Conservation (phyloP, 2,113 vertebrate genomes). For the Heterotis niloticus region DNA sequence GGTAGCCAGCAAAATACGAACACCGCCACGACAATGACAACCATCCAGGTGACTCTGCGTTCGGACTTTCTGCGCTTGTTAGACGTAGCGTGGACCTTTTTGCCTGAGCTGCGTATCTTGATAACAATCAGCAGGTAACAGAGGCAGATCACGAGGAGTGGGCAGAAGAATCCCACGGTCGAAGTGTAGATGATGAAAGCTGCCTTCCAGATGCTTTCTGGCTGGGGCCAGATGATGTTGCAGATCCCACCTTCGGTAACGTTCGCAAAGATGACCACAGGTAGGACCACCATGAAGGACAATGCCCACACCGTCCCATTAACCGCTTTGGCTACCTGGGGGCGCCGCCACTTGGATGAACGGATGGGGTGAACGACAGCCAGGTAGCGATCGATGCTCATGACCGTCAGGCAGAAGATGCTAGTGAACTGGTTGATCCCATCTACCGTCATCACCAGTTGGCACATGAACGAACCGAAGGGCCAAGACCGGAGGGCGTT, state of each 20-base stretch:
- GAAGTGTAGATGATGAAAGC: conserved; percentile 88
- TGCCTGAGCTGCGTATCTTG: conserved; percentile 80
- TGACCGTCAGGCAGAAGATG: conserved; percentile 91
- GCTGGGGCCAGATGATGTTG: conserved; percentile 89
- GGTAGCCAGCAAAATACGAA: conserved; percentile 94
- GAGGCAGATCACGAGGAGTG: conserved; percentile 86
- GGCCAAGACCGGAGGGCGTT: conserved; percentile 87
- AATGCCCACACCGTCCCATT: conserved; percentile 80
- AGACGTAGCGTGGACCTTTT: conserved; percentile 80
- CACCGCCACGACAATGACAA: conserved; percentile 85
- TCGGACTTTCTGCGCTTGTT: conserved; percentile 80
- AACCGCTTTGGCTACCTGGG: conserved; percentile 79
- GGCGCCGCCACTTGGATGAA: conserved; percentile 82
- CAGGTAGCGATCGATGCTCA: conserved; percentile 92
- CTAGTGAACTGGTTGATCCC: conserved; percentile 95
- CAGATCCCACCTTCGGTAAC: conserved; percentile 67
- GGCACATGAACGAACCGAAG: conserved; percentile 82
- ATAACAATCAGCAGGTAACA: conserved; percentile 90
- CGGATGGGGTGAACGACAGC: conserved; percentile 88
- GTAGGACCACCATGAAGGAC: conserved; percentile 83
- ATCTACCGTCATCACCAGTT: conserved; percentile 84
- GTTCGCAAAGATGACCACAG: conserved; percentile 80
- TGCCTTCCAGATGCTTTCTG: conserved; percentile 73
- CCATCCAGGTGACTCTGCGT: conserved; percentile 87
- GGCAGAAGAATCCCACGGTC: conserved; percentile 84